Evolutionary conservation across 2,888 invertebrate species (phyloP).

Genomic region (Zeuzera pyrina): DNA sequence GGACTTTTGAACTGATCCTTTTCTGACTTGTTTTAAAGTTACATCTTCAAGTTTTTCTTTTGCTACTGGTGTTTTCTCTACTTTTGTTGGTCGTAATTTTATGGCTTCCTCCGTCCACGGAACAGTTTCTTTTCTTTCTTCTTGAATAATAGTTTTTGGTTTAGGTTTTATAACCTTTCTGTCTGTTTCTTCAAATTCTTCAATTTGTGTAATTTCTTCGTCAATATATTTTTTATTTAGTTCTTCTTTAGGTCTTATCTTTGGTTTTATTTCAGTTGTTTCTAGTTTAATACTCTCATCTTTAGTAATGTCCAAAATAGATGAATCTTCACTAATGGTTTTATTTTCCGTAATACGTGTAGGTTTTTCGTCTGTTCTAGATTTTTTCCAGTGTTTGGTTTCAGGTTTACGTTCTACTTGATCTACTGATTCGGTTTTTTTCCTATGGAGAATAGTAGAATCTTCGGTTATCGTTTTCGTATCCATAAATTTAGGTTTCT

Average conservation of each 20-base stretch:
- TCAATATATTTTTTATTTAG: constrained; percentile 10
- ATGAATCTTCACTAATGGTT: constrained; percentile 47
- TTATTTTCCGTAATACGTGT: constrained; percentile 19
- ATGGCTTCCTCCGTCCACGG: constrained; percentile 78
- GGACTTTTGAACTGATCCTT: constrained; percentile 44
- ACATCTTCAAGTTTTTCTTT: constrained; percentile 69
- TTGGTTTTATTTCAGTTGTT: constrained; percentile 7
- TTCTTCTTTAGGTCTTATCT: constrained; percentile 15
- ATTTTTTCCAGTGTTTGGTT: constrained; percentile 15
- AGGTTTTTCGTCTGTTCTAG: constrained; percentile 10
- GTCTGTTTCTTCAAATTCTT: constrained; percentile 7
- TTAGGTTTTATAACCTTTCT: constrained; percentile 5
- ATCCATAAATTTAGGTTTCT: constrained; percentile 8
- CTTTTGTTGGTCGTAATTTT: constrained; percentile 73
- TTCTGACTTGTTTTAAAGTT: constrained; percentile 43
- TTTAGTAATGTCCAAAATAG: constrained; percentile 23
- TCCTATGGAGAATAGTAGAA: constrained; percentile 5
- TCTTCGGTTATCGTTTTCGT: constrained; percentile 11
- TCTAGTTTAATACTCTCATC: constrained; percentile 7
- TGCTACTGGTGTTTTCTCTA: constrained; percentile 65
- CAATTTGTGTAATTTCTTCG: constrained; percentile 1
- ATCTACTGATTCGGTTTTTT: constrained; percentile 3
- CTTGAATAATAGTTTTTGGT: constrained; percentile 14
- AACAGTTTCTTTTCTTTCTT: constrained; percentile 41
- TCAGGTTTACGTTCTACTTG: constrained; percentile 4